Conservation (phyloP, 2,113 vertebrate species). For the Felis catus region DNA sequence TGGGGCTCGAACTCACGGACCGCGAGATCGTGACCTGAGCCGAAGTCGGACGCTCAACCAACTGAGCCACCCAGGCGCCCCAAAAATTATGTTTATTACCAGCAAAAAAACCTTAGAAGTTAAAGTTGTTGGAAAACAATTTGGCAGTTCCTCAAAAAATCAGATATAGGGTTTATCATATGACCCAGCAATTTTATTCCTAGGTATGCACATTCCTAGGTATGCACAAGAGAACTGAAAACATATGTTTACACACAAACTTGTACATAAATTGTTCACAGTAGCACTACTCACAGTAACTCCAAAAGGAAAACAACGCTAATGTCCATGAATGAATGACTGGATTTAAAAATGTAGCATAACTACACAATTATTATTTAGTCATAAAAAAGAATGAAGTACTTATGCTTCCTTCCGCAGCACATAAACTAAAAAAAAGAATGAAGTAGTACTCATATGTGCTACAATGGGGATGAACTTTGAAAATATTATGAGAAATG, state of each 20-base stretch:
- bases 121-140: background rate
- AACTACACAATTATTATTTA: background rate
- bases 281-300: background rate
- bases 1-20: too few relatives aligned
- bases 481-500: background rate
- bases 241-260: background rate
- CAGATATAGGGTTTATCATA: background rate
- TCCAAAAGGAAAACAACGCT: background rate
- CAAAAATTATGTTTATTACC: background rate
- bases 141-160: background rate
- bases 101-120: slow-evolving; percentile 1
- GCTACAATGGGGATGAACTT: background rate
- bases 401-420: too few relatives aligned
- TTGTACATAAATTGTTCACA: background rate
- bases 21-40: too few relatives aligned
- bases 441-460: background rate
- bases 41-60: too few relatives aligned
- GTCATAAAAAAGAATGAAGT: background rate
- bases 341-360: background rate
- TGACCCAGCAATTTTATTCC: background rate
- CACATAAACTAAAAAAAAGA: background rate
- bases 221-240: background rate
- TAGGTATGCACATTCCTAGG: background rate
- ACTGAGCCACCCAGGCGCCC: too few relatives aligned
- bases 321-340: background rate